These are phyloP conservation scores for Ptilonorhynchus violaceus DNA, from an alignment of 2,113 vertebrate species.

Conservation along the genomic window DNA sequence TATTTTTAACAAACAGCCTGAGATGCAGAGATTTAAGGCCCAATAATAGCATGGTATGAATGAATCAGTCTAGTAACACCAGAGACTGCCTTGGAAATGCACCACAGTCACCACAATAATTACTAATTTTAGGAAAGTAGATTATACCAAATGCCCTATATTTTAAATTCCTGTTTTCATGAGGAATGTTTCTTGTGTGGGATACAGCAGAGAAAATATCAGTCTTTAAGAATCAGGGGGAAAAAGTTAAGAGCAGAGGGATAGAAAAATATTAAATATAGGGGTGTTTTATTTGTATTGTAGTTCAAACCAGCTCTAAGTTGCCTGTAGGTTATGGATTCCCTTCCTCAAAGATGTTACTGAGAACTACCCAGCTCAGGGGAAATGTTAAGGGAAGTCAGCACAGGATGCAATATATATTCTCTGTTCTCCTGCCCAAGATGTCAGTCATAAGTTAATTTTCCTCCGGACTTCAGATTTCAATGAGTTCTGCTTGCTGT, in stretches of 20 bases:
- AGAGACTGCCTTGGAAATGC: constrained; percentile 1
- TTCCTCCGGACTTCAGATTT: neutral
- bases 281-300: neutral
- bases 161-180: constrained; percentile 2
- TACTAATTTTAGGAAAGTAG: constrained; percentile 18
- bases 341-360: neutral
- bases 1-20: constrained; percentile 31
- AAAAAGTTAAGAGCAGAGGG: neutral
- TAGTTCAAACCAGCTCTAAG: neutral
- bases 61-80: constrained; percentile 19
- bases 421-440: neutral
- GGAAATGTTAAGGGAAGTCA: neutral
- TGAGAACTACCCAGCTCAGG: neutral
- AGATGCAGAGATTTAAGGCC: constrained; percentile 25
- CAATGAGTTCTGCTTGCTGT: neutral
- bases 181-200: neutral
- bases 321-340: neutral
- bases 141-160: neutral
- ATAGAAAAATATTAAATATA: neutral
- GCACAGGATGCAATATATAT: neutral
- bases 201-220: neutral
- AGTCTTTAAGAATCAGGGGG: neutral
- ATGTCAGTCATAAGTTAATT: constrained; percentile 23
- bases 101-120: neutral
- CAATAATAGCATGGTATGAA: neutral